A percentile compares a stretch with the other conserved stretches of the same genome.
These are phyloP conservation scores for Cottoperca gobio DNA, from an alignment of 2,797 vertebrate genomes.

Conservation along the genomic window DNA sequence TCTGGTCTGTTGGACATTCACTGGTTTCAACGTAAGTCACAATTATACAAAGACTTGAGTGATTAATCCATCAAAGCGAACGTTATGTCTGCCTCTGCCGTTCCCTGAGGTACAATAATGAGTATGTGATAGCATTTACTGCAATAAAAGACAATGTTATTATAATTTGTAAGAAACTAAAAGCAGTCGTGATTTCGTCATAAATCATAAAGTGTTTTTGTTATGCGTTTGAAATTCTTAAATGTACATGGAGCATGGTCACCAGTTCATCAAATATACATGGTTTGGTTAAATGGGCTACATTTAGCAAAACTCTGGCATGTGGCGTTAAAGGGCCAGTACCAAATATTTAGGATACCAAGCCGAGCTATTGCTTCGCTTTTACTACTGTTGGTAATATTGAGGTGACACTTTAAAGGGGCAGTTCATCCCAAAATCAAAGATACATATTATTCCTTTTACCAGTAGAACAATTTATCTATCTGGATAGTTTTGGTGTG, in stretches of 20 bases:
- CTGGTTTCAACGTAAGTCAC: background rate
- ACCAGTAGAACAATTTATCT: too few species aligned
- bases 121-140: background rate
- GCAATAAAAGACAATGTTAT: background rate
- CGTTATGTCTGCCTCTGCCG: background rate
- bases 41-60: background rate
- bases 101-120: background rate
- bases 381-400: background rate
- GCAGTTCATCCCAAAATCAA: too few species aligned
- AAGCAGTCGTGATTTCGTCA: background rate
- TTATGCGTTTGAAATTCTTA: background rate
- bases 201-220: background rate
- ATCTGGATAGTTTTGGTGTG: too few species aligned
- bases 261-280: background rate
- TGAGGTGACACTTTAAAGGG: background rate
- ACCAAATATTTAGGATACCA: too few species aligned
- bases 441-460: too few species aligned
- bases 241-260: background rate
- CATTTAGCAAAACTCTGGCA: background rate
- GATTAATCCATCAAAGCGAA: slow-evolving; percentile 2
- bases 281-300: background rate
- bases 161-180: background rate
- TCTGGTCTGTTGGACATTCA: background rate
- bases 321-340: too few species aligned
- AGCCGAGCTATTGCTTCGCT: background rate